A percentile compares a stretch with the other conserved stretches of the same genome.
Conservation (phyloP, 2,888 invertebrate genomes). For the Andrena trimmerana region DNA sequence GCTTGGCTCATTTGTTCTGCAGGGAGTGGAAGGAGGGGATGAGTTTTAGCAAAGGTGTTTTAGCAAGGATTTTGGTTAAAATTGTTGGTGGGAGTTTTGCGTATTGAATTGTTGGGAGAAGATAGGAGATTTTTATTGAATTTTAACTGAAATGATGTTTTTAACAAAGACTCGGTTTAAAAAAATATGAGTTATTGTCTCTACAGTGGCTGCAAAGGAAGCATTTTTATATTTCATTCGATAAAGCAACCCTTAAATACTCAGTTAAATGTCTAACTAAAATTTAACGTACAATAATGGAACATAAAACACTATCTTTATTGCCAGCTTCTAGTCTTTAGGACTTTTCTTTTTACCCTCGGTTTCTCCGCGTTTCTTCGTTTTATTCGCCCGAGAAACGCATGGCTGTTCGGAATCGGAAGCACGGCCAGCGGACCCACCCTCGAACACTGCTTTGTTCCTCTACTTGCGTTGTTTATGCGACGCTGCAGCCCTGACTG, state of each 20-base stretch:
- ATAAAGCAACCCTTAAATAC: not conserved
- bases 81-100: not conserved
- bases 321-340: constrained; percentile 6
- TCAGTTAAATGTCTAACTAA: not conserved
- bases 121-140: too few species aligned
- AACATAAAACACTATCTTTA: constrained; percentile 12
- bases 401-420: constrained; percentile 24
- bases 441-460: constrained; percentile 1
- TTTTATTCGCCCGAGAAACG: constrained; percentile 21
- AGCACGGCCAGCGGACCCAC: constrained; percentile 4
- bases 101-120: not conserved
- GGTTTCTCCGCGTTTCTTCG: not conserved
- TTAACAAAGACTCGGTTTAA: not conserved
- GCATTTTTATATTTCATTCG: not conserved
- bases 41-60: not conserved
- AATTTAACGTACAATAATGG: not conserved
- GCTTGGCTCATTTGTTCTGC: not conserved
- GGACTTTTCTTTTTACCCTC: not conserved
- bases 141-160: not conserved
- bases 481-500: constrained; percentile 5
- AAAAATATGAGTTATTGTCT: not conserved
- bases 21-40: not conserved
- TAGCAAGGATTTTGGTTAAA: not conserved
- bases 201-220: too few species aligned
- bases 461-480: constrained; percentile 38